Evolutionary conservation across 2,797 vertebrate species (phyloP), one percentile per base, ranked within the genome.

Genomic region (Graptemys geographica): DNA sequence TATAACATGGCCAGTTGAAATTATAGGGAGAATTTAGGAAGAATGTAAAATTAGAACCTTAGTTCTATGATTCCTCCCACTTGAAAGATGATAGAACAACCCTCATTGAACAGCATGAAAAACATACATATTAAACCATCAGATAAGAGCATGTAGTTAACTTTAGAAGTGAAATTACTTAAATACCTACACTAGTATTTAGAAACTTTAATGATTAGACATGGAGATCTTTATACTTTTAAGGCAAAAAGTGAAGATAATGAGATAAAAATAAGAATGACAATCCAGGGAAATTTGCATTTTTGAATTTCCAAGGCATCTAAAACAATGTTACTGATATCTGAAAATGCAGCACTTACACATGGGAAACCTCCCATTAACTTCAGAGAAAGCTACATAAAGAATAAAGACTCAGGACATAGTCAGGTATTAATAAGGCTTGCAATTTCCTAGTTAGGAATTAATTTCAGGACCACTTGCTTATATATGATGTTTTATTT

Each of bases 111-210:
- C 53, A 87, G 49, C 33, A 89, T 53, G 86, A 87, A 94, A 91
- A 87, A 8, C 86, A 94, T 81, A 79, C 37, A 52, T 96, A 95
- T 96, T 89, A 94, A 86, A 79, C 90, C 93, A 89, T 83, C n/a
- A 96, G 90, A 94, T 96, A 97, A 97, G 87, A 92, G 12, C 25
- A 51, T 27, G 82, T 49, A 93, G 89, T 72, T 96, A 95, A 97
- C 91, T 96, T 95, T 86, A 96, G 87, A 94, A 86, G 84, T 84
- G 89, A 94, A 94, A 96, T 97, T 96, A 91, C 83, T 95, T 92
- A 37, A 94, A 94, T 94, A 95, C 96, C 96, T 95, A 97, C 52
- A 44, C 82, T 80, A 2, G 33, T 92, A 31, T 94, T 96, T 94
- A 90, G 94, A 93, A 5, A 91, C 78, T 91, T 96, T 90, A 87